Evolutionary conservation across 2,888 invertebrate species (phyloP).

Genomic region (Stenotaenia linearis): DNA sequence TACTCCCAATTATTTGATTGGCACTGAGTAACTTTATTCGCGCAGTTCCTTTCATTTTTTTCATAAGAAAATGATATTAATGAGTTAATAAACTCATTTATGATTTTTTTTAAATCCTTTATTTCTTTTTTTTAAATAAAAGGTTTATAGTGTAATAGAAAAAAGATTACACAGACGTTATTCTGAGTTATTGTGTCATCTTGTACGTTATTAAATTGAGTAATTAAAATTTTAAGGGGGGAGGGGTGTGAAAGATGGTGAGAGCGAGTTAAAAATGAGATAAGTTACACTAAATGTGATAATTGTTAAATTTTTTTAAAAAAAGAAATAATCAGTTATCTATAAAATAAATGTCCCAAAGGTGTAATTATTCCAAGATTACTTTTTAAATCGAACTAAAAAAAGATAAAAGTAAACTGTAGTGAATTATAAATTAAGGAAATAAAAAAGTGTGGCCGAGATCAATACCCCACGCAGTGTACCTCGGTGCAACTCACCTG

Average conservation of each 20-base stretch:
- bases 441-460: too few relatives aligned
- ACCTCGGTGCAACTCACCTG: constrained; percentile 27
- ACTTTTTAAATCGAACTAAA: not conserved
- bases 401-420: too few relatives aligned
- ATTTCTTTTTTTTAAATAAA: not conserved
- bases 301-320: not conserved
- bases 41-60: not conserved
- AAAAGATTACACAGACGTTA: not conserved
- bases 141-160: not conserved
- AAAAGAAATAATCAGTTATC: not conserved
- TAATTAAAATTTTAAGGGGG: not conserved
- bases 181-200: not conserved
- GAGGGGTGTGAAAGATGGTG: not conserved
- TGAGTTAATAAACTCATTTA: not conserved
- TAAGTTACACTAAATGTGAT: not conserved
- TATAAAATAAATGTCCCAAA: not conserved
- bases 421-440: too few relatives aligned
- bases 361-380: not conserved
- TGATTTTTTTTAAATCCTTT: not conserved
- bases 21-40: not conserved
- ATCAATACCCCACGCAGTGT: not conserved
- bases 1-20: constrained; percentile 8
- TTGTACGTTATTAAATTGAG: not conserved
- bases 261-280: not conserved
- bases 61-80: not conserved